Evolutionary conservation across 2,797 vertebrate genomes (phyloP).

Genomic region (Myoxocephalus aenaeus): DNA sequence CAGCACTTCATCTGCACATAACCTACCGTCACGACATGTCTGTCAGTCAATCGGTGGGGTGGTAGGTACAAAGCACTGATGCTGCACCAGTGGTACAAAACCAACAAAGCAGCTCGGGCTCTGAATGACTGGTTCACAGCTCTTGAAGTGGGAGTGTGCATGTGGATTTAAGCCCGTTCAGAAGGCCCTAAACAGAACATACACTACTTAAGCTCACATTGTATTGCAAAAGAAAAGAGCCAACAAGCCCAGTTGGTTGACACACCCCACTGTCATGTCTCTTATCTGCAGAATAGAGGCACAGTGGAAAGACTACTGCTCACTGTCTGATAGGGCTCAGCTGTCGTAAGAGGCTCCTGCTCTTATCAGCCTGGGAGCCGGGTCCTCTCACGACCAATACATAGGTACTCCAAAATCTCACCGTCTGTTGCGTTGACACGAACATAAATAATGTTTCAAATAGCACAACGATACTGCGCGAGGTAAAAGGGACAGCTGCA

Average conservation of each 20-base stretch:
- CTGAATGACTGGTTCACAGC: neutral
- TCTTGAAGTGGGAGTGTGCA: neutral
- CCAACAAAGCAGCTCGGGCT: neutral
- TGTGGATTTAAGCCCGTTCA: constrained; percentile 12
- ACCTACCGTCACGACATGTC: constrained; percentile 47
- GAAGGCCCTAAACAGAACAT: constrained; percentile 4
- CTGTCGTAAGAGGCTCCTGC: constrained; percentile 69
- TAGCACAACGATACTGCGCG: neutral
- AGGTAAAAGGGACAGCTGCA: neutral
- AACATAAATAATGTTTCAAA: neutral
- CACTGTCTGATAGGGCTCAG: constrained; percentile 70
- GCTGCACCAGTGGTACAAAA: constrained; percentile 9
- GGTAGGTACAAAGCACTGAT: constrained; percentile 23
- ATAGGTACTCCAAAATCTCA: constrained; percentile 35
- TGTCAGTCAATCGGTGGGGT: constrained; percentile 30
- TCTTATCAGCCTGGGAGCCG: constrained; percentile 73
- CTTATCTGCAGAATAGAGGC: constrained; percentile 78
- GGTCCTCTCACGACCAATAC: constrained; percentile 46
- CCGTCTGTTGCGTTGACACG: constrained; percentile 5
- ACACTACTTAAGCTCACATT: constrained; percentile 1
- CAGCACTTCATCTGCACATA: constrained; percentile 51
- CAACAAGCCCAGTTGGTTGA: constrained; percentile 48
- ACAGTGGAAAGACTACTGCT: constrained; percentile 77
- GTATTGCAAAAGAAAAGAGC: constrained; percentile 38
- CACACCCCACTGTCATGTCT: constrained; percentile 69